Conservation (phyloP, 1,140 invertebrate species). For the Plodia interpunctella region DNA sequence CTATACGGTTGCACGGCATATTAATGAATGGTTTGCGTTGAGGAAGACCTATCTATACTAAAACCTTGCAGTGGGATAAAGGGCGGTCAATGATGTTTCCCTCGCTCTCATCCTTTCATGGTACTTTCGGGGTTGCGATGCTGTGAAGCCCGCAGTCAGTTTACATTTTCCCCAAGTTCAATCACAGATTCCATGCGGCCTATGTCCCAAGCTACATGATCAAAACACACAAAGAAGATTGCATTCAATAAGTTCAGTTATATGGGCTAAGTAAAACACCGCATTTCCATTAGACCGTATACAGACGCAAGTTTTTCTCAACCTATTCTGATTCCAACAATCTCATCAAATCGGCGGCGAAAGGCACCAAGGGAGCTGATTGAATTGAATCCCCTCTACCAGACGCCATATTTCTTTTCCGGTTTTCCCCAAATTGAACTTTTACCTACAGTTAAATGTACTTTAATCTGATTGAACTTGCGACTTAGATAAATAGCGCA, state of each 20-base stretch:
- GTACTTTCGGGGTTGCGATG: too few species aligned
- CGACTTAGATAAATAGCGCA: constrained; percentile 57
- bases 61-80: too few species aligned
- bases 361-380: constrained; percentile 69
- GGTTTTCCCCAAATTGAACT: constrained; percentile 65
- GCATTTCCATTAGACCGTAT: constrained; percentile 63
- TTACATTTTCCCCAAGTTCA: too few species aligned
- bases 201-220: too few species aligned
- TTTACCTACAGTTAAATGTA: constrained; percentile 70
- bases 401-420: constrained; percentile 64
- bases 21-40: too few species aligned
- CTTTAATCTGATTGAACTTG: constrained; percentile 71
- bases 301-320: constrained; percentile 56
- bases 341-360: constrained; percentile 70
- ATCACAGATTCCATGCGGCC: too few species aligned
- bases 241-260: not conserved
- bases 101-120: too few species aligned
- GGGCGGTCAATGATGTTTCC: too few species aligned
- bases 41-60: too few species aligned
- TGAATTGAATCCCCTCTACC: constrained; percentile 69
- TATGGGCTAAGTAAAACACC: constrained; percentile 33
- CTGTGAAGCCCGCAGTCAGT: too few species aligned
- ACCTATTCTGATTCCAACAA: constrained; percentile 71
- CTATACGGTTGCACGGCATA: too few species aligned
- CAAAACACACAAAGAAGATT: not conserved